Conservation (phyloP, 2,113 vertebrate species). For the Aegotheles bennettii region DNA sequence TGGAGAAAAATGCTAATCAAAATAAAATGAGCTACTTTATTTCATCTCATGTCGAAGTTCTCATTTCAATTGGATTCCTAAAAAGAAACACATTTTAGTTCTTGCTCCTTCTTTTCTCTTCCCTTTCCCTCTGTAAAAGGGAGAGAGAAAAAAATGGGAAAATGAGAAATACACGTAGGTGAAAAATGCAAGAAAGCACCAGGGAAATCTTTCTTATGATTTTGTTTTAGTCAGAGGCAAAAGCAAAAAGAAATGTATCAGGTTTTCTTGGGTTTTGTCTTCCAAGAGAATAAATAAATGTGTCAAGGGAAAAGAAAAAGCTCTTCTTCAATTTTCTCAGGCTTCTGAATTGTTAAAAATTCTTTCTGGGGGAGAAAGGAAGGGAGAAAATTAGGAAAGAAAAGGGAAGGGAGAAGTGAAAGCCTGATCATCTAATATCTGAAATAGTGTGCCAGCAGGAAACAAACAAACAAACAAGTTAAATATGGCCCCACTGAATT, state of each 20-base stretch:
- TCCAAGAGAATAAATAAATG: neutral
- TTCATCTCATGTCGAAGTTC: neutral
- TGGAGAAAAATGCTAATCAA: neutral
- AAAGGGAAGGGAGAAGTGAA: neutral
- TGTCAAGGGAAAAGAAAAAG: neutral
- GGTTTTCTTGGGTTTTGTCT: neutral
- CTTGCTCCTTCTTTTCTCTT: neutral
- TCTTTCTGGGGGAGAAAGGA: neutral
- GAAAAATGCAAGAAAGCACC: neutral
- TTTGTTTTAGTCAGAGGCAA: neutral
- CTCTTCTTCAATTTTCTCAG: neutral
- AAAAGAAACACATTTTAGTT: neutral
- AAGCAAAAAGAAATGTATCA: neutral
- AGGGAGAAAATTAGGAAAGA: neutral
- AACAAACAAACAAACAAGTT: neutral
- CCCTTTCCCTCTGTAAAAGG: neutral
- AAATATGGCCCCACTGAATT: neutral
- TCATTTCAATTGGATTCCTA: neutral
- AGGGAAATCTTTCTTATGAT: neutral
- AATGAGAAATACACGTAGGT: neutral
- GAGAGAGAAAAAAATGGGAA: neutral
- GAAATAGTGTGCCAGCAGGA: neutral
- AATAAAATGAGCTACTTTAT: neutral
- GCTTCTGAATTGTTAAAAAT: neutral
- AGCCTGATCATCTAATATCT: neutral